Conservation (phyloP, 1,140 invertebrate genomes). For the Drosophila ananassae region DNA sequence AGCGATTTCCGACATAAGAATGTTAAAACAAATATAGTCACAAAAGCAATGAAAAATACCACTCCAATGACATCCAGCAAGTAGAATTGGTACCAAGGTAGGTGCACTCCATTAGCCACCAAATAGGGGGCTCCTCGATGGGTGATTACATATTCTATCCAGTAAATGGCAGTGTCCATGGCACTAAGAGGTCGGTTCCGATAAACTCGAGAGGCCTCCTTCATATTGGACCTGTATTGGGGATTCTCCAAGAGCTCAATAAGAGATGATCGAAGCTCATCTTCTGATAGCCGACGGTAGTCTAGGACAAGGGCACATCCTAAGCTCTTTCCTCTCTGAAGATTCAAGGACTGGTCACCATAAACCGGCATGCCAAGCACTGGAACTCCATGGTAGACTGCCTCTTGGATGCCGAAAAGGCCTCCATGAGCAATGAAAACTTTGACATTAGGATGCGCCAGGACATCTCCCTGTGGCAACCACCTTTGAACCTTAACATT, state of each 20-base stretch:
- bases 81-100: constrained; percentile 87
- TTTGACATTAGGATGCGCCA: constrained; percentile 86
- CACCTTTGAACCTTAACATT: constrained; percentile 87
- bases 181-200: constrained; percentile 85
- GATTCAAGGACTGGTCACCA: constrained; percentile 84
- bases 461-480: constrained; percentile 87
- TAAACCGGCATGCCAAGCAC: constrained; percentile 87
- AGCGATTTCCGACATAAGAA: constrained; percentile 9
- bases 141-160: constrained; percentile 87
- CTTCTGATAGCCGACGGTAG: constrained; percentile 64
- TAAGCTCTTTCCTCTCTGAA: constrained; percentile 29
- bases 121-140: constrained; percentile 86
- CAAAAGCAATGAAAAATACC: constrained; percentile 6
- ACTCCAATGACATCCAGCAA: constrained; percentile 85
- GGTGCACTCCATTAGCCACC: constrained; percentile 85
- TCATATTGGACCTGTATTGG: constrained; percentile 78
- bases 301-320: constrained; percentile 55
- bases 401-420: constrained; percentile 86
- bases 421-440: constrained; percentile 88
- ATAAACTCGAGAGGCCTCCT: constrained; percentile 83
- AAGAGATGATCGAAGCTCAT: constrained; percentile 76
- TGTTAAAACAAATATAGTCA: constrained; percentile 20
- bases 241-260: constrained; percentile 84
- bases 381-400: constrained; percentile 86
- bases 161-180: constrained; percentile 86